Evolutionary conservation across 2,113 vertebrate species (phyloP).

Genomic region (Pogona vitticeps): DNA sequence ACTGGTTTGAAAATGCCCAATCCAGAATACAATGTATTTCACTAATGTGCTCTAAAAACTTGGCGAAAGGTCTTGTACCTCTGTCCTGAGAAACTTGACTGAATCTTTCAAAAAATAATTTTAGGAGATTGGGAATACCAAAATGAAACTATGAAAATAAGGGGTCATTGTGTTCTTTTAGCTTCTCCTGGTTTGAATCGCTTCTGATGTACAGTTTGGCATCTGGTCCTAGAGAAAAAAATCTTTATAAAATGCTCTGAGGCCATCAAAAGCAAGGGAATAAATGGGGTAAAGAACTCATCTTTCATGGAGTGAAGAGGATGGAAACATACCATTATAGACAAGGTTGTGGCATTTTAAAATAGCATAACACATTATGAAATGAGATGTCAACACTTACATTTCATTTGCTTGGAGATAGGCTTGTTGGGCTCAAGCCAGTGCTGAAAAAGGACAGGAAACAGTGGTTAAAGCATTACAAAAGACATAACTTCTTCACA

Average conservation of each 20-base stretch:
- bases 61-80: too few species aligned
- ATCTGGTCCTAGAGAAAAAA: not conserved
- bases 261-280: not conserved
- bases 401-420: constrained; percentile 96
- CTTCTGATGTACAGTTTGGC: not conserved
- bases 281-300: not conserved
- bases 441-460: constrained; percentile 83
- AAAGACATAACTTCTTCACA: constrained; percentile 4
- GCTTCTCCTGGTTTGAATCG: not conserved
- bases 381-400: constrained; percentile 82
- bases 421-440: constrained; percentile 97
- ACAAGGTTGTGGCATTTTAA: constrained; percentile 22
- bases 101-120: not conserved
- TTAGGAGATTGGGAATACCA: not conserved
- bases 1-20: too few species aligned
- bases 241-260: not conserved
- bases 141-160: fast-evolving
- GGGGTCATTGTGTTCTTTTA: not conserved
- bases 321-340: not conserved
- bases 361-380: constrained; percentile 30
- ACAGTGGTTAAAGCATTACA: constrained; percentile 45
- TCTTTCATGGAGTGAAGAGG: constrained; percentile 17
- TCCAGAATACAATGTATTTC: too few species aligned
- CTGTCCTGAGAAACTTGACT: not conserved
- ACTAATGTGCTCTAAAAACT: too few species aligned